Evolutionary conservation across 2,113 vertebrate genomes (phyloP), one percentile per base, ranked within the genome.

Genomic region (Mesitornis unicolor): DNA sequence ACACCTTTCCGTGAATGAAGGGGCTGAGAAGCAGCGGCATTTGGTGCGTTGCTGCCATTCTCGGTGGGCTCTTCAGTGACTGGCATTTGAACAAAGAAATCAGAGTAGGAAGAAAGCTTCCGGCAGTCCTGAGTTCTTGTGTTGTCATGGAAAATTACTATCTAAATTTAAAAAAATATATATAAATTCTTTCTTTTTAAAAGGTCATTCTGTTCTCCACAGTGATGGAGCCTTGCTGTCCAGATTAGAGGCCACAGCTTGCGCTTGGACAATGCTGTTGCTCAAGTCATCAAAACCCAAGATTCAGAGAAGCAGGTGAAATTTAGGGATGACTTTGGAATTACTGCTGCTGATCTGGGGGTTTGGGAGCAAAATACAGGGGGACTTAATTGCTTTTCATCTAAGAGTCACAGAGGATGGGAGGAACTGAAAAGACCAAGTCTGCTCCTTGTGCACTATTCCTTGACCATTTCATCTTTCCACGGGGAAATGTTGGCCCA

Each of bases 1-100:
- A 70, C 93, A 95, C 95, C 95, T 97, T 94, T 87, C 88, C 82
- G 76, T 54, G 76, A 88, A 88, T n/a, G 88, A 69, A 86, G 68
- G 68, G 82, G 86, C 75, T 93, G 68, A 36, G 92, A 43, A 81
- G 76, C 51, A 59, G 79, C 65, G 7, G 86, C 16, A 8, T 48
- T 86, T 26, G 71, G 93, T 35, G 93, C 0, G 0, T 57, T 29
- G 31, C 77, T 7, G 53, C 56, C 0, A 2, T 19, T 84, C 93
- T 81, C 1, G 0, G 26, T 45, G 89, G 64, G 90, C 40, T 93
- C 80, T 36, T 84, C 83, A n/a, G 6, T 10, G 51, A 84, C 0
- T 78, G 90, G 65, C 48, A 78, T 31, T 75, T 68, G 64, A 75
- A 89, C 51, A 71, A 75, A 87, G 88, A 92, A 77, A 78, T 1